Evolutionary conservation across 2,797 vertebrate genomes (phyloP), one percentile per base, ranked within the genome.

Genomic region (Scomberomorus guttatus): DNA sequence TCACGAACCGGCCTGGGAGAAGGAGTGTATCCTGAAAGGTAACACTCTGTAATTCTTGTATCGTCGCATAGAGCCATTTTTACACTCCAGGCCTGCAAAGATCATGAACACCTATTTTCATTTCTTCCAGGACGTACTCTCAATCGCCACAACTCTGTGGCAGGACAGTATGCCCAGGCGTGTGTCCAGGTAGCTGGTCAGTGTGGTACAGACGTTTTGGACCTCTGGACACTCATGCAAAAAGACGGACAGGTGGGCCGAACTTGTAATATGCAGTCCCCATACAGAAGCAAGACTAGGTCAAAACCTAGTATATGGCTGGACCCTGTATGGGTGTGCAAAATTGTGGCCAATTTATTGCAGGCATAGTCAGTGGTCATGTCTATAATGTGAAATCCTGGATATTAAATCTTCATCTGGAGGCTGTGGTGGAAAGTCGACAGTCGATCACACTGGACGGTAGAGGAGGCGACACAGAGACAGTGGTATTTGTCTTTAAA

Each of bases 171-270:
- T 0, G 97, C 97, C 2, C 95, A 93, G 72, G 95, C 95, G 0
- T 99, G 98, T 3, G 93, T 97, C 5, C 93, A 92, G 69, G 94
- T 95, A 0, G 97, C 96, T 1, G 60, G 34, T 25, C 96, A 97
- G 60, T 97, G 96, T 4, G 96, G 96, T 0, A 90, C 94, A 0
- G 96, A 96, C 0, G 94, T 96, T 24, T 89, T 99, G 0, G 97
- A 99, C 90, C 95, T 99, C 57, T 99, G 98, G 98, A 96, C 95
- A 0, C 94, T 98, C 44, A 99, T 99, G 97, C 98, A 99, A 81
- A 95, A 96, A 86, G 92, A 95, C 2, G 92, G 84, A 59, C 91
- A 96, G 96, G 98, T 99, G 87, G 3, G 56, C 18, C 42, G 32
- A 34, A 20, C 9, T 51, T 13, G 2, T 44, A 25, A 17, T 20